Conservation (phyloP, 2,888 invertebrate species). For the Metallyticus violacea region DNA sequence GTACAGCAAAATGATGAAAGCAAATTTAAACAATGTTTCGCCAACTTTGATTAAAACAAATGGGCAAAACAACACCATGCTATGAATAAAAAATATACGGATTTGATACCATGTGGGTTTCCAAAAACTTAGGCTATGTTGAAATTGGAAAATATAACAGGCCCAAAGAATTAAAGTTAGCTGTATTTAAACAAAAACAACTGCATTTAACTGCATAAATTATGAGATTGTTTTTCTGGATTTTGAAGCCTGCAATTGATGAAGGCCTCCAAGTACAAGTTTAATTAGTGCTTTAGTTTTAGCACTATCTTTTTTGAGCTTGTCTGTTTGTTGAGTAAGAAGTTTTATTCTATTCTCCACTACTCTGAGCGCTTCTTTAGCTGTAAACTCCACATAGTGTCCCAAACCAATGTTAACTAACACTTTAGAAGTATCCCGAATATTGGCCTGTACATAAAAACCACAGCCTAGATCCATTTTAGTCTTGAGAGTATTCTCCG, state of each 20-base stretch:
- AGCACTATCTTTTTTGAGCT: slow-evolving; percentile 63
- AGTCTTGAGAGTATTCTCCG: slow-evolving; percentile 59
- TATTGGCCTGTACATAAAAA: slow-evolving; percentile 75
- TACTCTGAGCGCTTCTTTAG: slow-evolving; percentile 68
- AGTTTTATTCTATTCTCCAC: slow-evolving; percentile 66
- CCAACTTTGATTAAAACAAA: too few relatives aligned
- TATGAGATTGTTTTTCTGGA: not conserved
- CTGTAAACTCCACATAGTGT: slow-evolving; percentile 68
- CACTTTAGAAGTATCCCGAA: slow-evolving; percentile 63
- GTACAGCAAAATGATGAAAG: too few relatives aligned
- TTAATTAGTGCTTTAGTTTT: slow-evolving; percentile 77
- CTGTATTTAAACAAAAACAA: too few relatives aligned
- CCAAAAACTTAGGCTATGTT: too few relatives aligned
- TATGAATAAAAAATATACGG: too few relatives aligned
- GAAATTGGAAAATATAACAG: too few relatives aligned
- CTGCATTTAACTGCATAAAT: too few relatives aligned
- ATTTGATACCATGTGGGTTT: too few relatives aligned
- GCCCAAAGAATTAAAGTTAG: too few relatives aligned
- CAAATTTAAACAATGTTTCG: too few relatives aligned
- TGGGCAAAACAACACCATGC: too few relatives aligned
- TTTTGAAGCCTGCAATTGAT: slow-evolving; percentile 52
- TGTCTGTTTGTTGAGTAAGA: slow-evolving; percentile 59
- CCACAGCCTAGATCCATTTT: slow-evolving; percentile 81
- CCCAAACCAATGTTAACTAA: slow-evolving; percentile 73
- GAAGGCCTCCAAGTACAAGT: slow-evolving; percentile 67